Evolutionary conservation across 2,797 vertebrate species (phyloP).

Genomic region (Sebastes matsubarae): DNA sequence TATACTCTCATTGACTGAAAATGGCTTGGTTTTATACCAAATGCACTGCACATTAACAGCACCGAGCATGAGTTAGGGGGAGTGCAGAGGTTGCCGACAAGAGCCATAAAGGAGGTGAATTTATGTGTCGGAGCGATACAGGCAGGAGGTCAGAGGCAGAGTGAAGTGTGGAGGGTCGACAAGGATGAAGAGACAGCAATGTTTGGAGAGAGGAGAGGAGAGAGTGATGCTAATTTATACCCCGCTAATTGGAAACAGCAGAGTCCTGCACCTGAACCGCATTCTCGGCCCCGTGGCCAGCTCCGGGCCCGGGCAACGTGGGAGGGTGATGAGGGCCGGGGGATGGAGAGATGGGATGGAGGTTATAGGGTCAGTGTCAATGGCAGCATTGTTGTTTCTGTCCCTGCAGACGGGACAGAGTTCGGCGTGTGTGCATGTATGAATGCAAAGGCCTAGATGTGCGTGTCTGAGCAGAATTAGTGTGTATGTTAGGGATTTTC

Average conservation of each 20-base stretch:
- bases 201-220: conserved; percentile 78
- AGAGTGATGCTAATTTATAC: conserved; percentile 83
- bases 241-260: conserved; percentile 85
- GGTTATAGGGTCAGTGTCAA: conserved; percentile 77
- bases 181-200: conserved; percentile 77
- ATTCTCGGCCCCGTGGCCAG: conserved; percentile 65
- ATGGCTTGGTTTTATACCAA: conserved; percentile 61
- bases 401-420: conserved; percentile 60
- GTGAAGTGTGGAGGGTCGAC: conserved; percentile 78
- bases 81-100: conserved; percentile 74
- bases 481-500: conserved; percentile 64
- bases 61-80: conserved; percentile 63
- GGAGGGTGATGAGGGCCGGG: conserved; percentile 73
- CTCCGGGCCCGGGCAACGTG: conserved; percentile 50
- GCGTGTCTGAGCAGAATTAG: conserved; percentile 54
- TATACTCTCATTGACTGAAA: conserved; percentile 60
- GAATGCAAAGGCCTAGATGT: conserved; percentile 14
- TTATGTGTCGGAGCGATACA: conserved; percentile 72
- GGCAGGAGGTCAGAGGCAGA: conserved; percentile 75
- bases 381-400: conserved; percentile 78
- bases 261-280: conserved; percentile 83
- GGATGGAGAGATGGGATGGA: conserved; percentile 53
- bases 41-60: conserved; percentile 55
- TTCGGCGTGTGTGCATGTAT: conserved; percentile 13
- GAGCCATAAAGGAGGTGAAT: conserved; percentile 80